Evolutionary conservation across 2,113 vertebrate species (phyloP).

Genomic region (Pangasianodon gigas): DNA sequence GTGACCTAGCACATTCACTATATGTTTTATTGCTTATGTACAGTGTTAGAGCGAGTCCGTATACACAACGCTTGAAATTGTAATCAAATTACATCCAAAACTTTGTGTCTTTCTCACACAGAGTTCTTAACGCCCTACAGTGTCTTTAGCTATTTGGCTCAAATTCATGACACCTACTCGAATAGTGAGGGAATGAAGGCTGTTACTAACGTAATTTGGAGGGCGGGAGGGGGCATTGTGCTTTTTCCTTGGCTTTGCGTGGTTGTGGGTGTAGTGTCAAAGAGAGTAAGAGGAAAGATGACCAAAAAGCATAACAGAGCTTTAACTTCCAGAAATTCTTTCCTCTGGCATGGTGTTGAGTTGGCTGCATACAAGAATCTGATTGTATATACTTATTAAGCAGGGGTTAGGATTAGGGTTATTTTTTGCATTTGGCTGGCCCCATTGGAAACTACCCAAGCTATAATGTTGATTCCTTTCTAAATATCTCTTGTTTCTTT

Average conservation of each 20-base stretch:
- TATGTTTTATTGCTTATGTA: conserved; percentile 66
- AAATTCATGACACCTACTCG: conserved; percentile 77
- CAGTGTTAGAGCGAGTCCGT: conserved; percentile 61
- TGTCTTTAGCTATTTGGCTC: conserved; percentile 78
- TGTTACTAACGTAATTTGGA: conserved; percentile 78
- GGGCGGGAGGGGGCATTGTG: conserved; percentile 71
- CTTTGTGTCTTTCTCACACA: conserved; percentile 74
- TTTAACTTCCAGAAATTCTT: conserved; percentile 71
- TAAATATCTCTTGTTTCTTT: background rate
- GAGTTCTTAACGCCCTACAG: conserved; percentile 72
- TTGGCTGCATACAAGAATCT: conserved; percentile 12
- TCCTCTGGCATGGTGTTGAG: conserved; percentile 38
- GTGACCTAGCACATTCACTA: conserved; percentile 45
- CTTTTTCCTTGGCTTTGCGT: conserved; percentile 67
- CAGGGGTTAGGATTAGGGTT: background rate
- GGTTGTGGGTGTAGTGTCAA: conserved; percentile 65
- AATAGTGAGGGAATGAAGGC: conserved; percentile 69
- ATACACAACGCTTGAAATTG: conserved; percentile 72
- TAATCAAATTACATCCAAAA: conserved; percentile 77
- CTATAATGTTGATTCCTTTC: conserved; percentile 2
- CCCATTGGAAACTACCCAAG: background rate
- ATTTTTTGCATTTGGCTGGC: conserved; percentile 10
- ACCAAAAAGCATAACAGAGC: conserved; percentile 64
- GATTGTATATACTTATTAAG: conserved; percentile 17
- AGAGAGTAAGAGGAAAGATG: conserved; percentile 59